Percentiles rank a stretch among this genome's conserved stretches.
Evolutionary conservation across 2,797 vertebrate species (phyloP).

Genomic region (Aphelocoma californica): DNA sequence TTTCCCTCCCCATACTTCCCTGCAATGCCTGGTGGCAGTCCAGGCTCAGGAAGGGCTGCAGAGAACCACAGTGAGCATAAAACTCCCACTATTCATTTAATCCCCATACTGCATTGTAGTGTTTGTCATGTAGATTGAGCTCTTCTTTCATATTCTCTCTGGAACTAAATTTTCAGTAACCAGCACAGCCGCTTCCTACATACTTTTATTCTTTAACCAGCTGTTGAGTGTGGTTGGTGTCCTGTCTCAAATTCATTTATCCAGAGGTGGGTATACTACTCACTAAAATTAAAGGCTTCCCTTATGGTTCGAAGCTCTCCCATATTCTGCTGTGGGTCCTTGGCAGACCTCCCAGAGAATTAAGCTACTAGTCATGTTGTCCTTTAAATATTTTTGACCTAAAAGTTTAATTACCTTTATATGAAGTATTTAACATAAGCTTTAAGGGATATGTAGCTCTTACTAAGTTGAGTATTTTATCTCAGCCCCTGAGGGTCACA

Average conservation of each 20-base stretch:
- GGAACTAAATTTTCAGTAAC: not conserved
- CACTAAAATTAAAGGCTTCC: not conserved
- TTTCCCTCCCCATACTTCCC: not conserved
- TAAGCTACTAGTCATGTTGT: not conserved
- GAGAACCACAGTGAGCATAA: accelerated
- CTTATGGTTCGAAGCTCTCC: not conserved
- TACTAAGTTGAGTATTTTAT: not conserved
- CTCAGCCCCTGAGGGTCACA: accelerated
- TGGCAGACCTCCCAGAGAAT: not conserved
- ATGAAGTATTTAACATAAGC: not conserved
- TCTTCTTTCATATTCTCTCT: not conserved
- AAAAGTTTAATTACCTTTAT: not conserved
- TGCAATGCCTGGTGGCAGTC: not conserved
- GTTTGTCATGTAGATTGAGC: not conserved
- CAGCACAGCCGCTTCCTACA: not conserved
- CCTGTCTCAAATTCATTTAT: not conserved
- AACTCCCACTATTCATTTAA: not conserved
- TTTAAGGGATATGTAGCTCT: not conserved
- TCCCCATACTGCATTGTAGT: not conserved
- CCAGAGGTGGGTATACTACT: not conserved
- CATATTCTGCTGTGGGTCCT: not conserved
- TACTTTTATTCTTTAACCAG: not conserved
- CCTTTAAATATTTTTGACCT: not conserved
- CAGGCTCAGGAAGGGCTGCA: not conserved
- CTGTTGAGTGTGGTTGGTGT: not conserved